Evolutionary conservation across 2,888 invertebrate genomes (phyloP), one percentile per base, ranked within the genome.

Genomic region (Dermolepida albohirtum): DNA sequence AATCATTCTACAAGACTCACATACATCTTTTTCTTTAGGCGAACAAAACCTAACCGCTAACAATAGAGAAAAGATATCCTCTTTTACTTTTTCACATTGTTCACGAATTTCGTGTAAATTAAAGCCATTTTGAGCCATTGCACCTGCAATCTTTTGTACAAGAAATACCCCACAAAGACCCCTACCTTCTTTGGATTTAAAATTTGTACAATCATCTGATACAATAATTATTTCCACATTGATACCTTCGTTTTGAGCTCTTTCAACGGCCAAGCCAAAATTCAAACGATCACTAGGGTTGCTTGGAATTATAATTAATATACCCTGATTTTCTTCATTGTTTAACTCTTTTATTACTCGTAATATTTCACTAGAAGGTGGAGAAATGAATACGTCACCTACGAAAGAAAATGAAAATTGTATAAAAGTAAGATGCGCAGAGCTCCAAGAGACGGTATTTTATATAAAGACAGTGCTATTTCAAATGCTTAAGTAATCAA

Each of bases 251-350:
- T 86, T 85, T 76, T 87, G 86, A 0, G 92, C 92, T 76, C 89
- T 88, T 79, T 94, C 93, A 11, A 90, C 87, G 1, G 94, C 94
- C 78, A 93, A 86, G 0, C 93, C 94, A 79, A 95, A 95, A 81
- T 92, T 94, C 12, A 95, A 82, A 68, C 92, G 84, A 76, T 94
- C 93, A 0, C 92, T 92, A 0, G 92, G 91, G 77, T 92, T 93
- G 81, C 93, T 94, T 8, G 90, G 89, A 8, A 93, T 86, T 40
- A 94, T 85, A 0, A 93, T 86, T 6, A 95, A 78, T n/a, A 91
- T 87, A 34, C 93, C 93, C 66, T 86, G 89, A 85, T 74, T 66
- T 17, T 75, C 73, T 51, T 78, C 75, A 34, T 76, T 72, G 39
- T 78, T 76, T 62, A 83, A 16, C 74, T 84, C 83, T 67, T 78